These are phyloP conservation scores for Drosophila quadrilineata DNA, from an alignment of 1,140 invertebrate species.

Conservation along the genomic window DNA sequence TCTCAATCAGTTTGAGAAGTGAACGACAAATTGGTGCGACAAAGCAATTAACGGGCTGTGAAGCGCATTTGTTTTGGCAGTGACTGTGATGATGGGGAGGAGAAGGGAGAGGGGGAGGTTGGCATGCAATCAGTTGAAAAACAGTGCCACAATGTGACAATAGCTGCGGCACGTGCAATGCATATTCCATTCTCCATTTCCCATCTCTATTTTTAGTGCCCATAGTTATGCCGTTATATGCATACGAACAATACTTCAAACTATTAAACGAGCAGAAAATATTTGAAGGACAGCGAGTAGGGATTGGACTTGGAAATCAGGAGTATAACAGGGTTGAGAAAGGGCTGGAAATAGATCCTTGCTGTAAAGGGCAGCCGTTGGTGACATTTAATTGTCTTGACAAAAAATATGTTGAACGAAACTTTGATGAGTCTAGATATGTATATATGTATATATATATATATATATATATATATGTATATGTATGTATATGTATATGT, in stretches of 20 bases:
- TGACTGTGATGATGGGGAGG: constrained; percentile 5
- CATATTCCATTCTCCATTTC: constrained; percentile 33
- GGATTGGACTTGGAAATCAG: background rate
- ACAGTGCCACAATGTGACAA: constrained; percentile 12
- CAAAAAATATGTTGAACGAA: constrained; percentile 40
- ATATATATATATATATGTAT: constrained; percentile 18
- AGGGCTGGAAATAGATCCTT: too few relatives aligned
- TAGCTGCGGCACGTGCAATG: constrained; percentile 13
- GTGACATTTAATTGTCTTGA: constrained; percentile 70
- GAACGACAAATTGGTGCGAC: constrained; percentile 52
- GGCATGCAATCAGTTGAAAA: too few relatives aligned
- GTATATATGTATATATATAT: too few relatives aligned
- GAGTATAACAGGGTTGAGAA: too few relatives aligned
- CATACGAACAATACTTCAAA: constrained; percentile 50
- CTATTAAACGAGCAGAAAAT: constrained; percentile 21
- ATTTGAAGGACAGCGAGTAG: constrained; percentile 5
- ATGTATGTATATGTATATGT: constrained; percentile 16
- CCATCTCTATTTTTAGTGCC: constrained; percentile 1
- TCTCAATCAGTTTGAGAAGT: too few relatives aligned
- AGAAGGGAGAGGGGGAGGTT: background rate
- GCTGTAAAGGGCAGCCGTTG: constrained; percentile 4
- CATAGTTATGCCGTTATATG: constrained; percentile 35
- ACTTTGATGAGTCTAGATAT: too few relatives aligned
- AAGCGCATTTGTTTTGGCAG: constrained; percentile 30
- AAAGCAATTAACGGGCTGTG: constrained; percentile 62